Percentiles rank a stretch among this genome's conserved stretches.
These are phyloP conservation scores for Aphelenchoides besseyi DNA, from an alignment of 1,140 invertebrate genomes.

Conservation along the genomic window DNA sequence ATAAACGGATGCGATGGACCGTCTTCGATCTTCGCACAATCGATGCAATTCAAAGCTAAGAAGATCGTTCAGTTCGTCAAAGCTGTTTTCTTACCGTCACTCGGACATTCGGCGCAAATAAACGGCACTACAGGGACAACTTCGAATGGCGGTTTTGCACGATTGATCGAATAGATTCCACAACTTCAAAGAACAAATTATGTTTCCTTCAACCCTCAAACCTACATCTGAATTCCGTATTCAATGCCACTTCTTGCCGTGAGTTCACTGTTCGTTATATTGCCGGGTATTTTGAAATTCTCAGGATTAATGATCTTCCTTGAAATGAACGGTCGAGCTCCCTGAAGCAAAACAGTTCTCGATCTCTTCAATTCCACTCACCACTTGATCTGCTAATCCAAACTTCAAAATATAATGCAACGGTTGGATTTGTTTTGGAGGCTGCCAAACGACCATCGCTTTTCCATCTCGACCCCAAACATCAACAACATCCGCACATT, in stretches of 20 bases:
- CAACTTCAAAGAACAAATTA: slow-evolving; percentile 47
- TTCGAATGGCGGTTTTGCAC: slow-evolving; percentile 32
- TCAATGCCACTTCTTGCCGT: slow-evolving; percentile 14
- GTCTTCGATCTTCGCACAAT: slow-evolving; percentile 43
- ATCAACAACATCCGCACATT: slow-evolving; percentile 46
- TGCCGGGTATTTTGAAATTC: slow-evolving; percentile 40
- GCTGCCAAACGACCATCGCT: slow-evolving; percentile 43
- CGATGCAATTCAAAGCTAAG: slow-evolving; percentile 31
- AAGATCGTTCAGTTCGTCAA: not conserved
- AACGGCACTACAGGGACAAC: slow-evolving; percentile 44
- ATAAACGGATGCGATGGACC: slow-evolving; percentile 15
- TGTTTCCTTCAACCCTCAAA: not conserved
- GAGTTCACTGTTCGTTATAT: slow-evolving; percentile 38
- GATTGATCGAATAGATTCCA: slow-evolving; percentile 32
- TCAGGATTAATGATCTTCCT: slow-evolving; percentile 32
- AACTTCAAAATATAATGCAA: slow-evolving; percentile 41
- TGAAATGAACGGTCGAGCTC: slow-evolving; percentile 26
- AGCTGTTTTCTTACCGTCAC: slow-evolving; percentile 17
- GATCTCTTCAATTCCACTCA: slow-evolving; percentile 2
- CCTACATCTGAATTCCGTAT: slow-evolving; percentile 32
- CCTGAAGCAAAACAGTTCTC: slow-evolving; percentile 13
- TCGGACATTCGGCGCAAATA: slow-evolving; percentile 31
- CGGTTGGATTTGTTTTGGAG: slow-evolving; percentile 24
- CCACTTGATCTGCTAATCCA: slow-evolving; percentile 27
- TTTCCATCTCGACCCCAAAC: slow-evolving; percentile 49